These are phyloP conservation scores for Clytia hemisphaerica DNA, from an alignment of 30 jellyfish, hydroid and myxozoan genomes.

Conservation along the genomic window DNA sequence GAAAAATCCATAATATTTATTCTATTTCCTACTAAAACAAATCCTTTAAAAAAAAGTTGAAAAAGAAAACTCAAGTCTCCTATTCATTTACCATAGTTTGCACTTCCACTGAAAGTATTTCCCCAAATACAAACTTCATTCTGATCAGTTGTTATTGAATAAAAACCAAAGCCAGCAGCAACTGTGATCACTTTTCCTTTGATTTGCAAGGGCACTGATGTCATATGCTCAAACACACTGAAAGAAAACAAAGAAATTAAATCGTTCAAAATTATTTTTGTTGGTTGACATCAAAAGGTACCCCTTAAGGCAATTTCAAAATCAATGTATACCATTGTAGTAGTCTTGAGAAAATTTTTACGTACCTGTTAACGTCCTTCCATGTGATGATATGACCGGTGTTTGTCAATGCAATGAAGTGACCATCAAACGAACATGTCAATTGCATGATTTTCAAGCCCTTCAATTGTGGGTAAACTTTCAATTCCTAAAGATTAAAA, in stretches of 20 bases:
- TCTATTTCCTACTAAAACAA: no score
- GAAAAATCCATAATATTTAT: no score
- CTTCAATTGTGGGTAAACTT: constrained; percentile 11
- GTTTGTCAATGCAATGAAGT: constrained; percentile 56
- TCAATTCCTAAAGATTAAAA: constrained; percentile 41
- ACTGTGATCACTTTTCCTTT: neutral
- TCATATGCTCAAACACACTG: constrained; percentile 12
- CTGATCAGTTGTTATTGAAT: constrained; percentile 2
- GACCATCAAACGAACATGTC: constrained; percentile 62
- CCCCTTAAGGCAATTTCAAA: constrained; percentile 23
- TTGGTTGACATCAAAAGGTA: no score
- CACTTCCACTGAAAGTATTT: neutral
- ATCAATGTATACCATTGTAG: no score
- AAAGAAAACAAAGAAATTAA: neutral
- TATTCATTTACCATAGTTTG: constrained; percentile 5
- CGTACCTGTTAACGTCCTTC: constrained; percentile 39
- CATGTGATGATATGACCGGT: constrained; percentile 61
- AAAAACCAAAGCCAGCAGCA: constrained; percentile 31
- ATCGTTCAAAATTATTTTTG: no score
- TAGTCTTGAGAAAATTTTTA: no score
- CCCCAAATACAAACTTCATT: constrained; percentile 27
- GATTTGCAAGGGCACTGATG: constrained; percentile 11
- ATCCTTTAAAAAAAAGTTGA: neutral
- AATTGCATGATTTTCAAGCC: neutral
- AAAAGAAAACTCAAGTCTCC: neutral